Percentiles rank a stretch among this genome's conserved stretches.
These are phyloP conservation scores for Tiliacea aurago DNA, from an alignment of 2,888 invertebrate genomes.

Conservation along the genomic window DNA sequence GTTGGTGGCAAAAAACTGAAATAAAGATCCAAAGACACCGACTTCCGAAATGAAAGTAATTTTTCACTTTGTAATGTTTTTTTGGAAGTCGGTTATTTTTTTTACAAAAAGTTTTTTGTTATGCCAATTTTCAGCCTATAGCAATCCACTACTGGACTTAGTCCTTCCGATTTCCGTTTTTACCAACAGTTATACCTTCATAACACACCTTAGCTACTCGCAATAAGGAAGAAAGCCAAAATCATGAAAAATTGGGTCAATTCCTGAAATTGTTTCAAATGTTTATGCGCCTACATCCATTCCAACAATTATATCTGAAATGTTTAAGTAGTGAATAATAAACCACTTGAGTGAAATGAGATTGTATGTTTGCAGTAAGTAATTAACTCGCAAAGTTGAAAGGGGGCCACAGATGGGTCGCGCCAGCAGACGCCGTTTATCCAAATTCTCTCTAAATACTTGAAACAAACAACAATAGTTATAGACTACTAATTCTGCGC, in stretches of 20 bases:
- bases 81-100: too few relatives aligned
- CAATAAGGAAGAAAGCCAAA: not conserved
- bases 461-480: conserved; percentile 42
- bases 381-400: conserved; percentile 64
- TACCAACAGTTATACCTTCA: too few relatives aligned
- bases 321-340: conserved; percentile 58
- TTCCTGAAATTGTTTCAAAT: conserved; percentile 27
- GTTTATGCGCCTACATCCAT: conserved; percentile 27
- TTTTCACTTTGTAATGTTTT: too few relatives aligned
- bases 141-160: too few relatives aligned
- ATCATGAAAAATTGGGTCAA: not conserved
- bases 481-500: not conserved
- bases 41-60: too few relatives aligned
- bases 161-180: not conserved
- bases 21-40: too few relatives aligned
- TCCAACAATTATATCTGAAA: conserved; percentile 51
- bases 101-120: not conserved
- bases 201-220: not conserved
- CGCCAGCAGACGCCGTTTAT: conserved; percentile 40
- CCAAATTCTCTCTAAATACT: conserved; percentile 49
- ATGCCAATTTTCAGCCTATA: not conserved
- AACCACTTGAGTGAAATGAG: conserved; percentile 59
- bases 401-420: conserved; percentile 56
- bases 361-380: conserved; percentile 64
- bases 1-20: too few relatives aligned